Evolutionary conservation across 2,888 invertebrate genomes (phyloP).

Genomic region (Eilema caniola): DNA sequence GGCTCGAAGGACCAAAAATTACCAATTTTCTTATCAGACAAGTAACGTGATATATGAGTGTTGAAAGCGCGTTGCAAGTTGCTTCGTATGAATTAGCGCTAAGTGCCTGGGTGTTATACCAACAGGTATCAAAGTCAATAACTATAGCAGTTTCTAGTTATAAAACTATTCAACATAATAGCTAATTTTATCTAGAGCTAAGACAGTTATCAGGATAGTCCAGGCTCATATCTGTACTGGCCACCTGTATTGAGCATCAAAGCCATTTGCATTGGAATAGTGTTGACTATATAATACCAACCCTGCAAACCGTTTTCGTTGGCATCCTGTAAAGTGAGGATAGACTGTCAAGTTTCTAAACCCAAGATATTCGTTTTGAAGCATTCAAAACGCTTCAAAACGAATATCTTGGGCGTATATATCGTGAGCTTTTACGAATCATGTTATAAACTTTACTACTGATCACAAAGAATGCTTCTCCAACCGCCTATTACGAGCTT

Average conservation of each 20-base stretch:
- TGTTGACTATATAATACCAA: neutral
- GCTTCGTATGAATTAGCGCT: too few relatives aligned
- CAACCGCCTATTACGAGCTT: neutral
- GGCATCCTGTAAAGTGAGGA: neutral
- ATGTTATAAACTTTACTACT: neutral
- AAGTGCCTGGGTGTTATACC: too few relatives aligned
- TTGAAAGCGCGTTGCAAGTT: too few relatives aligned
- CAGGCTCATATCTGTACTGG: neutral
- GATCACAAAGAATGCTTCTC: neutral
- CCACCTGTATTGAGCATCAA: neutral
- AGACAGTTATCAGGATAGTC: conserved; percentile 13
- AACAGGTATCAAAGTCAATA: too few relatives aligned
- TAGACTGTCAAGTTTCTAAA: neutral
- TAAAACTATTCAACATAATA: neutral
- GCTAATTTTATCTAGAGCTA: neutral
- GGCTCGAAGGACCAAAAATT: neutral
- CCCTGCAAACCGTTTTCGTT: neutral
- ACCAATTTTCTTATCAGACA: too few relatives aligned
- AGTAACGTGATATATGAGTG: too few relatives aligned
- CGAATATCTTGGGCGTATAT: too few relatives aligned
- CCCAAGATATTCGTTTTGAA: too few relatives aligned
- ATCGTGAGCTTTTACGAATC: neutral
- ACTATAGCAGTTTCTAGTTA: neutral
- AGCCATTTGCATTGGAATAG: conserved; percentile 13
- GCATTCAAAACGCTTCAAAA: neutral